A percentile compares a stretch with the other conserved stretches of the same genome.
phyloP scores from a whole-genome alignment of 2,113 vertebrate species.

The Callionymus lyra region DNA sequence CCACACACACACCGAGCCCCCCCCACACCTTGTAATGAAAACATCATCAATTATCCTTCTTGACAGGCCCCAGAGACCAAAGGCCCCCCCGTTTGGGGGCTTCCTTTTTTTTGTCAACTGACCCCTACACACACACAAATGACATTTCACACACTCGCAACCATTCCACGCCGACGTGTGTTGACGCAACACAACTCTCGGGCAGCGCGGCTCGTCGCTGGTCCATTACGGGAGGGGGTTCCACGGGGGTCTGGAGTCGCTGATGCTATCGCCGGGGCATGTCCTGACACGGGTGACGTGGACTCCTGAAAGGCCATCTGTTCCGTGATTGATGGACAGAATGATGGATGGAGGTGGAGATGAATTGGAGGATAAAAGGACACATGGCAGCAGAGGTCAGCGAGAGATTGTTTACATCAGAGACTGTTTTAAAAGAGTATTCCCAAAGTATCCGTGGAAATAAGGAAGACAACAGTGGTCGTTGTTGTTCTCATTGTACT shows the following conservation, averaged over 20 bases:
- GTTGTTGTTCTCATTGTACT: slow-evolving; percentile 3
- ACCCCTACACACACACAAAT: slow-evolving; percentile 40
- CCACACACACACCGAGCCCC: slow-evolving; percentile 23
- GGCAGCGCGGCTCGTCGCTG: background rate
- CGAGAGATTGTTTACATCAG: background rate
- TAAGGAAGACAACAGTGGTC: too few relatives aligned
- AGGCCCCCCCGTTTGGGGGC: slow-evolving; percentile 68
- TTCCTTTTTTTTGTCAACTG: slow-evolving; percentile 73
- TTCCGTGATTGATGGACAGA: slow-evolving; percentile 63
- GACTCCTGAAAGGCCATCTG: slow-evolving; percentile 68
- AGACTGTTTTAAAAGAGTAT: too few relatives aligned
- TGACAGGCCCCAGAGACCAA: slow-evolving; percentile 75
- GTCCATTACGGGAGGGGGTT: slow-evolving; percentile 21
- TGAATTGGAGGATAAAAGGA: slow-evolving; percentile 15
- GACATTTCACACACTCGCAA: slow-evolving; percentile 14
- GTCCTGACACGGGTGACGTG: slow-evolving; percentile 50
- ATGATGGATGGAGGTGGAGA: slow-evolving; percentile 46
- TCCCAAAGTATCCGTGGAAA: too few relatives aligned
- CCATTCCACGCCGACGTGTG: slow-evolving; percentile 1
- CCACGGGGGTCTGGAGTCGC: slow-evolving; percentile 12
- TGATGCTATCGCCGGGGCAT: slow-evolving; percentile 50
- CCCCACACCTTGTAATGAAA: slow-evolving; percentile 86
- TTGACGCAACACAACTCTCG: too few relatives aligned
- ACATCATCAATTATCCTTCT: slow-evolving; percentile 84
- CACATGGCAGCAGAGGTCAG: slow-evolving; percentile 15